Base-by-base conservation (phyloP, 2,888 invertebrate species). In the Tinea trinotella region DNA sequence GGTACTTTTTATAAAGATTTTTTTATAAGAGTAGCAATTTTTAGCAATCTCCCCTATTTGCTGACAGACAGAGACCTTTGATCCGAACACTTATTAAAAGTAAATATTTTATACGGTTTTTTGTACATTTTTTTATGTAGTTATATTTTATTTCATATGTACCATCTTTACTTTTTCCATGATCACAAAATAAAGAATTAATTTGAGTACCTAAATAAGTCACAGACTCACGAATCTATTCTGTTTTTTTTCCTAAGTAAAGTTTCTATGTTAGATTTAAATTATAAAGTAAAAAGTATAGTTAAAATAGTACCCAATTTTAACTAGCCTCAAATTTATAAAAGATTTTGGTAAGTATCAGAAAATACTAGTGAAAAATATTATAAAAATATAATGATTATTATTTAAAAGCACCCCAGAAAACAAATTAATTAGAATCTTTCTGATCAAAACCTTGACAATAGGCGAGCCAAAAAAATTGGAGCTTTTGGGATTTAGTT, bases 21-120 rank as follows among this genome's bases (percentile, higher is more conserved):
- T 56, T 56, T 56, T 58, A 17, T 24, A 50, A 50, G 13, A 18
- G 17, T 18, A 24, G 18, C 49, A 55, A 55, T 48, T 62, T 63
- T 65, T 61, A 62, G 59, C 56, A 74, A 64, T 63, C 60, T 71
- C 76, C 81, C 85, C 83, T 82, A 81, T 82, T 82, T 78, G 72
- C 75, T 72, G 76, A 77, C 70, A 74, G 76, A 71, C 70, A 71
- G 71, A 70, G 84, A 86, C 86, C 87, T 86, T 84, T 87, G 84
- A 85, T 84, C 86, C 68, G 64, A 63, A 64, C 70, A 75, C 83
- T 82, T 83, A 87, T 86, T 85, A 85, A 83, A 83, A 74, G 71
- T 81, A 79, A 84, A 84, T 86, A 85, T 83, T 82, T 87, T 76
- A 86, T 73, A 69, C 69, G 13, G 3, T 50, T 50, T 50, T 50